Base-by-base conservation (phyloP, 1,140 invertebrate species). In the Atopsyche davidsoni region DNA sequence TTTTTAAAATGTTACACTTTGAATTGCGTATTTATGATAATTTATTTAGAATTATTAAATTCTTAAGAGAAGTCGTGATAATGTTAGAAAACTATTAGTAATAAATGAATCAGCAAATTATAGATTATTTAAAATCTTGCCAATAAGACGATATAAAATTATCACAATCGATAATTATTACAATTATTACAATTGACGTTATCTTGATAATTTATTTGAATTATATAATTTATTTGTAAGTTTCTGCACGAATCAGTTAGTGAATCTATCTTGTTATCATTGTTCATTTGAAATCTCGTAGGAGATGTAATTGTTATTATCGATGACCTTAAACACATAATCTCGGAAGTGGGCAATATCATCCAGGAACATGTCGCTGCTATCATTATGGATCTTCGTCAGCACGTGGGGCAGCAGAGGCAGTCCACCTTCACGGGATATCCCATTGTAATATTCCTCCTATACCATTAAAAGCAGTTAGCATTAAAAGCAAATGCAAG, bases 341-440 rank as follows among this genome's bases (percentile, higher is more conserved):
- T 79, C 67, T 16, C 82, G 70, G 59, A 81, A 85, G 45, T 76
- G 60, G 0, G 75, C 62, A 3, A 84, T 61, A 53, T 83, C 74
- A 40, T 81, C 72, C n/a, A 81, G 61, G 57, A 84, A 84, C 41
- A 75, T 73, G 41, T 69, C 64, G 47, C 78, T 81, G 61, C 79
- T 81, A 59, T 81, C 72, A 60, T 80, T 78, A 59, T 86, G 86
- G 10, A 89, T 65, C 54, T 78, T 78, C 1, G 81, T 75, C 36
- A 87, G 71, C 13, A 83, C 82, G 2, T 72, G 63, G 1, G 80
- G 79, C 9, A 89, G 65, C 0, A 75, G 69, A 4, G 62, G 58
- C 13, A 82, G 61, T 2, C 72, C 73, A 0, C 79, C 82, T 25
- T 81, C 76, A 7, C 62, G 57, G 0, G 85, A 73, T 13, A 90